Evolutionary conservation across 2,797 vertebrate genomes (phyloP), one percentile per base, ranked within the genome.

Genomic region (Ctenosaura bakeri): DNA sequence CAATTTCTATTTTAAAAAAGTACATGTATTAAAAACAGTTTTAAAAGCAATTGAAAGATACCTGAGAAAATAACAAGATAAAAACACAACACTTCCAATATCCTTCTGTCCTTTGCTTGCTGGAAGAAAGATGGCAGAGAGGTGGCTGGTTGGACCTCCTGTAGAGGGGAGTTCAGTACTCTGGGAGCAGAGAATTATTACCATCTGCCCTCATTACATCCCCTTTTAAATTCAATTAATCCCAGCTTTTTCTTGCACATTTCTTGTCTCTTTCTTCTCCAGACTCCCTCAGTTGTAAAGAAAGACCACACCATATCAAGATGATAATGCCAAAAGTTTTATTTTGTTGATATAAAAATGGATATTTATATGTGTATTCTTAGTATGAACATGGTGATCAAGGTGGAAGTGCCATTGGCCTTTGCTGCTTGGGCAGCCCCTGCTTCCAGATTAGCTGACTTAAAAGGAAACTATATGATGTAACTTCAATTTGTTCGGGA

Each of bases 401-500:
- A 79, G 29, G 59, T 13, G 79, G n/a, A 24, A 80, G 32, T 73
- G 1, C 35, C 46, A 73, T 56, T 79, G 20, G 82, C 42, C 64
- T 12, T 81, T 66, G 80, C 38, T 86, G 74, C 54, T 38, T 86
- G 54, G 82, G 20, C 54, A 62, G 22, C 54, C 46, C 50, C 35
- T 71, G 13, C 38, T 86, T 59, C 13, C 66, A 86, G 62, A 81
- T 90, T 86, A 86, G 38, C 52, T 50, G 8, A 74, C 56, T 52
- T 90, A 74, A 86, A 82, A 64, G 32, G 50, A 64, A 86, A 85
- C 35, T 56, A 79, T 56, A 22, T 73, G 24, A 42, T 82, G 38
- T 62, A 82, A 90, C 86, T 77, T 46, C 52, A 62, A 20, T 59
- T 86, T 90, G 14, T 76, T 22, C 52, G 78, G 66, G 46, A 9